Evolutionary conservation across 2,888 invertebrate genomes (phyloP).

Genomic region (Eupelmus urozonus): DNA sequence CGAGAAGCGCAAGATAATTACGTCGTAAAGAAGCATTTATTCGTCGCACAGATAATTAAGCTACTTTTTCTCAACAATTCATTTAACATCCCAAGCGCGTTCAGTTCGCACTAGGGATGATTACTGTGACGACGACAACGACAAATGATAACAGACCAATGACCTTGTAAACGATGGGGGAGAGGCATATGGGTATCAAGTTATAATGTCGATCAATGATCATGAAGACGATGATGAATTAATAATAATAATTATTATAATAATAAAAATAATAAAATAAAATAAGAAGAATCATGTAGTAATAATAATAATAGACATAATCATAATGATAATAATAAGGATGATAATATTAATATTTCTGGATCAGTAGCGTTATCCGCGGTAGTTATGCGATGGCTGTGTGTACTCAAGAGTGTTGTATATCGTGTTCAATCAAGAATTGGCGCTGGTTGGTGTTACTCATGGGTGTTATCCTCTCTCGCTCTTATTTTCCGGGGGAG

Average conservation of each 20-base stretch:
- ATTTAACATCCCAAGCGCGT: slow-evolving; percentile 35
- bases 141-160: slow-evolving; percentile 58
- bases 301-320: slow-evolving; percentile 65
- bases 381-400: slow-evolving; percentile 57
- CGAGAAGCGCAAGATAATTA: slow-evolving; percentile 58
- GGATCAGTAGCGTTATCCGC: slow-evolving; percentile 58
- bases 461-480: not conserved
- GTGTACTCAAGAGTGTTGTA: not conserved
- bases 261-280: slow-evolving; percentile 16
- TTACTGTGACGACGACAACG: slow-evolving; percentile 52
- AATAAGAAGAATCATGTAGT: slow-evolving; percentile 60
- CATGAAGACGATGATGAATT: slow-evolving; percentile 58
- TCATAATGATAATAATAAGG: slow-evolving; percentile 44
- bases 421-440: not conserved
- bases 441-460: not conserved
- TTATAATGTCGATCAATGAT: slow-evolving; percentile 53
- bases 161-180: slow-evolving; percentile 57
- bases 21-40: slow-evolving; percentile 54
- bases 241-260: slow-evolving; percentile 64
- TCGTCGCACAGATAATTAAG: slow-evolving; percentile 58
- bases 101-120: slow-evolving; percentile 33
- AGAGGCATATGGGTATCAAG: slow-evolving; percentile 38
- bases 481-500: not conserved
- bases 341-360: slow-evolving; percentile 55
- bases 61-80: slow-evolving; percentile 55